Conservation (phyloP, 2,888 invertebrate species). For the Tubulanus polymorphus region DNA sequence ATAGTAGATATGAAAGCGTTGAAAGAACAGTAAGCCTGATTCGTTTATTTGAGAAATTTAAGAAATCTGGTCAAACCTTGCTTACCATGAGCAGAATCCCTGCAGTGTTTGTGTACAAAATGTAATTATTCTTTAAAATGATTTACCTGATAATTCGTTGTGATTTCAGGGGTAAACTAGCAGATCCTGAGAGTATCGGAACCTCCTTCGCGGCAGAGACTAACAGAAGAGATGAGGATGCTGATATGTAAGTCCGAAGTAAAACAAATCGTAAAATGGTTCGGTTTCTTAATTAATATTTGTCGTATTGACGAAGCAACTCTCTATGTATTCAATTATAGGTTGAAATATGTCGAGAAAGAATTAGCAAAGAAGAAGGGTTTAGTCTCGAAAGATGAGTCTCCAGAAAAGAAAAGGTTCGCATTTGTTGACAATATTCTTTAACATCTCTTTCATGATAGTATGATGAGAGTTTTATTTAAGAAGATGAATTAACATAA, state of each 20-base stretch:
- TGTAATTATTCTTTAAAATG: neutral
- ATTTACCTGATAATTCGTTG: slow-evolving; percentile 1
- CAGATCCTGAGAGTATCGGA: slow-evolving; percentile 64
- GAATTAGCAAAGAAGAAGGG: slow-evolving; percentile 83
- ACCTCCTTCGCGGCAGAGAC: slow-evolving; percentile 98
- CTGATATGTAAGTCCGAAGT: slow-evolving; percentile 87
- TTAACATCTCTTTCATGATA: no score
- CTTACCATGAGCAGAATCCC: no score
- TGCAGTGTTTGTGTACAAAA: no score
- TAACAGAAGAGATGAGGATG: slow-evolving; percentile 95
- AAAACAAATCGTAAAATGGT: no score
- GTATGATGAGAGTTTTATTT: no score
- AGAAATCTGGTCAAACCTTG: neutral
- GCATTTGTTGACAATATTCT: no score
- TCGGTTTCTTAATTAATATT: no score
- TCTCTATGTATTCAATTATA: slow-evolving; percentile 34
- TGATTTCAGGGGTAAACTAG: slow-evolving; percentile 29
- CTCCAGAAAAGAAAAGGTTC: no score
- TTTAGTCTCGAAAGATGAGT: no score
- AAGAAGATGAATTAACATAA: no score
- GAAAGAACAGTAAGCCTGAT: slow-evolving; percentile 35
- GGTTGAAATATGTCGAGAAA: slow-evolving; percentile 79
- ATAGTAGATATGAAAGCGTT: slow-evolving; percentile 74
- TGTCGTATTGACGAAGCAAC: no score
- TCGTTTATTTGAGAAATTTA: neutral